A percentile compares a stretch with the other conserved stretches of the same genome.
Evolutionary conservation across 2,888 invertebrate genomes (phyloP).

Genomic region (Chrysotoxum bicinctum): DNA sequence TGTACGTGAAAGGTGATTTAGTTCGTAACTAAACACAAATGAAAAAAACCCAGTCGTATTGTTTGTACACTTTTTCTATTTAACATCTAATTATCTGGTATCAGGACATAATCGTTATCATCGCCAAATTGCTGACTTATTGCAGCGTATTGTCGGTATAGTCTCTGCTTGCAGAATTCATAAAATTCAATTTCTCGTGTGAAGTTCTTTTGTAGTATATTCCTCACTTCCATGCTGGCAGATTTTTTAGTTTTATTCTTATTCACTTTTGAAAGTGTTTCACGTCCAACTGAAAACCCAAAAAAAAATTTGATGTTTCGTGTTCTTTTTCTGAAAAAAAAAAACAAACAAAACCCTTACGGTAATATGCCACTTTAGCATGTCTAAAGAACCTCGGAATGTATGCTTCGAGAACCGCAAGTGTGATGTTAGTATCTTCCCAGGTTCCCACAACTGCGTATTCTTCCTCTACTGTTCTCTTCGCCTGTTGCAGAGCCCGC

Average conservation of each 20-base stretch:
- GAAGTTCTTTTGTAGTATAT: slow-evolving; percentile 91
- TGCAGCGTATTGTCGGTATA: slow-evolving; percentile 90
- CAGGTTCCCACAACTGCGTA: slow-evolving; percentile 94
- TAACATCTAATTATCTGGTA: slow-evolving; percentile 74
- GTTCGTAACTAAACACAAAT: neutral
- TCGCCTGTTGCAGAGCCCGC: slow-evolving; percentile 91
- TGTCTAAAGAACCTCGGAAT: slow-evolving; percentile 91
- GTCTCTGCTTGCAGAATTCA: slow-evolving; percentile 92
- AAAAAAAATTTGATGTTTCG: neutral
- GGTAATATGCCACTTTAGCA: slow-evolving; percentile 89
- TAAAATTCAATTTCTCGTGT: slow-evolving; percentile 95
- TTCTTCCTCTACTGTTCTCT: slow-evolving; percentile 91
- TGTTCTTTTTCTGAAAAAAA: neutral
- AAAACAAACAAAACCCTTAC: slow-evolving; percentile 82
- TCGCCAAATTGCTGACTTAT: slow-evolving; percentile 80
- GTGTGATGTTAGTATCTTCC: slow-evolving; percentile 92
- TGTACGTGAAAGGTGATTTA: no score
- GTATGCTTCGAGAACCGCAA: slow-evolving; percentile 91
- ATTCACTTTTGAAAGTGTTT: slow-evolving; percentile 84
- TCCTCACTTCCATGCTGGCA: slow-evolving; percentile 89
- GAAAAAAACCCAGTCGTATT: neutral
- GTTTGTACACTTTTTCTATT: neutral
- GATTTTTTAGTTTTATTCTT: slow-evolving; percentile 85
- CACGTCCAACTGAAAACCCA: slow-evolving; percentile 77
- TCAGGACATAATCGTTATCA: slow-evolving; percentile 78